Evolutionary conservation across 2,888 invertebrate genomes (phyloP).

Genomic region (Aleiodes leptofemur): DNA sequence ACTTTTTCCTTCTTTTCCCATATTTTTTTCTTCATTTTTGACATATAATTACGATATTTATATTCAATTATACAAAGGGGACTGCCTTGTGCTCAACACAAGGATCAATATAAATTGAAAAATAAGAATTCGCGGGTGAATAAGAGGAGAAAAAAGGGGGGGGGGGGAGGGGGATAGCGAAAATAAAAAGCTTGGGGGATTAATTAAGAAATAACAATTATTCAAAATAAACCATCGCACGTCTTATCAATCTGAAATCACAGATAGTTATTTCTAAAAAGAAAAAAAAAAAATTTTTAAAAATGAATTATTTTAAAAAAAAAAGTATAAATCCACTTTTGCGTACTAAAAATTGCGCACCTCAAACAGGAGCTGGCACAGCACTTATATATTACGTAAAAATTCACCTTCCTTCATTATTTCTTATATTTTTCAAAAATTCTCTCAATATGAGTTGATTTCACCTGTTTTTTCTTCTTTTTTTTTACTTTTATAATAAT

Average conservation of each 20-base stretch:
- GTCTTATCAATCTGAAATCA: constrained; percentile 65
- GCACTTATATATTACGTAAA: constrained; percentile 69
- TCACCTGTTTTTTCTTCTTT: constrained; percentile 1
- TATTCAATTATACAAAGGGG: constrained; percentile 37
- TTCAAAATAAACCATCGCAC: constrained; percentile 53
- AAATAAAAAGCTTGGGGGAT: constrained; percentile 43
- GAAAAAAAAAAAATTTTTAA: constrained; percentile 5
- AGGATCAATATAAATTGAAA: constrained; percentile 32
- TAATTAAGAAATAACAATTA: constrained; percentile 47
- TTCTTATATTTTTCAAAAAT: background rate
- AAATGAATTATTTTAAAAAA: constrained; percentile 33
- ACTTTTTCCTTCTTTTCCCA: background rate
- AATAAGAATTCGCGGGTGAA: constrained; percentile 34
- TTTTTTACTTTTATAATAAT: background rate
- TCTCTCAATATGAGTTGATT: background rate
- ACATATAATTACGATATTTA: constrained; percentile 20
- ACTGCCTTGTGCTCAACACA: constrained; percentile 46
- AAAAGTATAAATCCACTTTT: constrained; percentile 49
- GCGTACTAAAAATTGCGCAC: constrained; percentile 50
- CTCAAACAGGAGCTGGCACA: constrained; percentile 63
- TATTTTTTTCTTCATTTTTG: constrained; percentile 8
- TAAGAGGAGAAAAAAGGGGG: too few relatives aligned
- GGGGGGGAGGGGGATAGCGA: constrained; percentile 22
- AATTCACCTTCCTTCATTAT: constrained; percentile 47
- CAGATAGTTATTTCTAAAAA: constrained; percentile 62